phyloP scores from a whole-genome alignment of 1,140 invertebrate species.

The Teleopsis dalmanni region DNA sequence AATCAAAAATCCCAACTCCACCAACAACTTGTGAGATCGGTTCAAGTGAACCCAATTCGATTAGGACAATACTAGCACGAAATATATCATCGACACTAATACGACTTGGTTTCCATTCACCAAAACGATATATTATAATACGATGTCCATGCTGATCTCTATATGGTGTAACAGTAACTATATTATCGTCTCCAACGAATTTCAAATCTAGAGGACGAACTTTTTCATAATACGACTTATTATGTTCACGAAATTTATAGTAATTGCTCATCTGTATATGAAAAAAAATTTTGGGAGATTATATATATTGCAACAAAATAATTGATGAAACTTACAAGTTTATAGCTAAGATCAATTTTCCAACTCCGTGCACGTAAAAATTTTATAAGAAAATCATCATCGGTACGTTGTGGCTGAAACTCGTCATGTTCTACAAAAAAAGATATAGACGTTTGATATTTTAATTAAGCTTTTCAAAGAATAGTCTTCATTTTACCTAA shows the following conservation, averaged over 20 bases:
- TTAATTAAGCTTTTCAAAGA: not conserved
- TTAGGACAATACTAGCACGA: slow-evolving; percentile 59
- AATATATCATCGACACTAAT: slow-evolving; percentile 62
- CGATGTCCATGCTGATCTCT: slow-evolving; percentile 55
- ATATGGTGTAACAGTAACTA: slow-evolving; percentile 65
- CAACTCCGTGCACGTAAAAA: slow-evolving; percentile 79
- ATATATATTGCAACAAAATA: slow-evolving; percentile 21
- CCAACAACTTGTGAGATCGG: slow-evolving; percentile 66
- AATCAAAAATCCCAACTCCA: slow-evolving; percentile 66
- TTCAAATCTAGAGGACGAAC: slow-evolving; percentile 58
- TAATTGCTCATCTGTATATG: slow-evolving; percentile 63
- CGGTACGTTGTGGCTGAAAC: slow-evolving; percentile 65
- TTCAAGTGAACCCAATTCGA: slow-evolving; percentile 67
- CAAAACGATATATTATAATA: slow-evolving; percentile 43
- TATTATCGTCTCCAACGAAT: slow-evolving; percentile 60
- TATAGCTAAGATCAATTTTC: slow-evolving; percentile 68
- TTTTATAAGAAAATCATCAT: slow-evolving; percentile 72
- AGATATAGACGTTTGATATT: not conserved
- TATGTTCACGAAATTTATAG: slow-evolving; percentile 64
- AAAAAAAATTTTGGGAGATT: not conserved
- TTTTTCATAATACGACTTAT: slow-evolving; percentile 59
- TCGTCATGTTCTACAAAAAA: slow-evolving; percentile 61
- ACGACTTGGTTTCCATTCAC: slow-evolving; percentile 64
- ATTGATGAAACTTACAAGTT: slow-evolving; percentile 52
- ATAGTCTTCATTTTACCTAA: slow-evolving; percentile 67